Evolutionary conservation across 2,888 invertebrate species (phyloP).

Genomic region (Therioaphis trifolii): DNA sequence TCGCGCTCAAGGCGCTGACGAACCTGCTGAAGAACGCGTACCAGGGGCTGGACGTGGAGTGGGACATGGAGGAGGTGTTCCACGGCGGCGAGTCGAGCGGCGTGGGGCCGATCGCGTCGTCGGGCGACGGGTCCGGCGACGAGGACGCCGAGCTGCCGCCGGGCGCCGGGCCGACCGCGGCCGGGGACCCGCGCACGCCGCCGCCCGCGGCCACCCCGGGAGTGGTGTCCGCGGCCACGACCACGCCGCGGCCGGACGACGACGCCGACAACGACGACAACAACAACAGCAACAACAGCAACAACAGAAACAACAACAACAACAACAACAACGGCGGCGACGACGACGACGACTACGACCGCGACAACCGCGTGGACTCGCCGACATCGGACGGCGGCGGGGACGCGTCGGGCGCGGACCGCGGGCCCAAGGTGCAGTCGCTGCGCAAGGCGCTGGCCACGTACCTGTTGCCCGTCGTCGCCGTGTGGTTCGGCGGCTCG

Average conservation of each 20-base stretch:
- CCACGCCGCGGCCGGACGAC: slow-evolving; percentile 67
- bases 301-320: slow-evolving; percentile 66
- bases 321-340: slow-evolving; percentile 68
- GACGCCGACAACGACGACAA: slow-evolving; percentile 68
- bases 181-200: slow-evolving; percentile 56
- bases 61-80: slow-evolving; percentile 74
- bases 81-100: slow-evolving; percentile 62
- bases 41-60: slow-evolving; percentile 91
- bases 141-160: slow-evolving; percentile 33
- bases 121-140: slow-evolving; percentile 53
- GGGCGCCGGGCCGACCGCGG: slow-evolving; percentile 64
- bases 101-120: slow-evolving; percentile 51
- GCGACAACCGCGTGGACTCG: not conserved
- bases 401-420: slow-evolving; percentile 25
- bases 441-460: slow-evolving; percentile 77
- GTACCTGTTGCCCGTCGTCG: slow-evolving; percentile 83
- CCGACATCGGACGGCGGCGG: not conserved
- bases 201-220: not conserved
- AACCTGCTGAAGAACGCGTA: slow-evolving; percentile 87
- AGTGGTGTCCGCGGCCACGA: slow-evolving; percentile 67
- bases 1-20: slow-evolving; percentile 81
- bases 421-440: slow-evolving; percentile 69
- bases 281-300: slow-evolving; percentile 65
- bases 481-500: slow-evolving; percentile 87
- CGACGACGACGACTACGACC: slow-evolving; percentile 65